phyloP scores from a whole-genome alignment of 2,888 invertebrate species.

The Scrobipalpa costella region DNA sequence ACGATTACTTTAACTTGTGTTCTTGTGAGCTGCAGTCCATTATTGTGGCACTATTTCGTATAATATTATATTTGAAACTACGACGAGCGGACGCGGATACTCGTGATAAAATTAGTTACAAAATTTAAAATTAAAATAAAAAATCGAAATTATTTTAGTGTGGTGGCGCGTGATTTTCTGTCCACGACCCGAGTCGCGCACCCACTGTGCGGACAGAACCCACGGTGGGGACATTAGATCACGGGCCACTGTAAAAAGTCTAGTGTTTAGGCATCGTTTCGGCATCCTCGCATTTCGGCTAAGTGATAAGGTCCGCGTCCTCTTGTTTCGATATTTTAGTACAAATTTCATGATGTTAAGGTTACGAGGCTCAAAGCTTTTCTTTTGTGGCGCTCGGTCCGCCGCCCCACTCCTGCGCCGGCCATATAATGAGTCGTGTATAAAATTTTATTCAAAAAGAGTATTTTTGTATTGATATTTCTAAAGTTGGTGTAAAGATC shows the following conservation, averaged over 20 bases:
- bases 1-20: slow-evolving; percentile 44
- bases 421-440: slow-evolving; percentile 76
- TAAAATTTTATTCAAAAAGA: slow-evolving; percentile 81
- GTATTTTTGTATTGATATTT: slow-evolving; percentile 83
- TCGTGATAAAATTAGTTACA: slow-evolving; percentile 78
- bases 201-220: slow-evolving; percentile 37
- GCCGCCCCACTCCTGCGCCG: slow-evolving; percentile 56
- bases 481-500: slow-evolving; percentile 82
- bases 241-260: slow-evolving; percentile 39
- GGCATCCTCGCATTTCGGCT: slow-evolving; percentile 81
- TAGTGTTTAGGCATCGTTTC: slow-evolving; percentile 79
- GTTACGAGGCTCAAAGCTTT: slow-evolving; percentile 81
- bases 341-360: slow-evolving; percentile 81
- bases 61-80: slow-evolving; percentile 74
- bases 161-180: slow-evolving; percentile 47
- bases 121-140: slow-evolving; percentile 69
- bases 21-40: slow-evolving; percentile 63
- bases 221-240: background rate
- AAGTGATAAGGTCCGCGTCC: slow-evolving; percentile 77
- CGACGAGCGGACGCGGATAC: slow-evolving; percentile 75
- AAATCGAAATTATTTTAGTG: slow-evolving; percentile 72
- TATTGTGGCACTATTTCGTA: slow-evolving; percentile 65
- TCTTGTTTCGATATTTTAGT: slow-evolving; percentile 79
- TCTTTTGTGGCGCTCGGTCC: slow-evolving; percentile 69
- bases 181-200: slow-evolving; percentile 31